Evolutionary conservation across 1,140 invertebrate species (phyloP), one percentile per base, ranked within the genome.

Genomic region (Bombyx mori): DNA sequence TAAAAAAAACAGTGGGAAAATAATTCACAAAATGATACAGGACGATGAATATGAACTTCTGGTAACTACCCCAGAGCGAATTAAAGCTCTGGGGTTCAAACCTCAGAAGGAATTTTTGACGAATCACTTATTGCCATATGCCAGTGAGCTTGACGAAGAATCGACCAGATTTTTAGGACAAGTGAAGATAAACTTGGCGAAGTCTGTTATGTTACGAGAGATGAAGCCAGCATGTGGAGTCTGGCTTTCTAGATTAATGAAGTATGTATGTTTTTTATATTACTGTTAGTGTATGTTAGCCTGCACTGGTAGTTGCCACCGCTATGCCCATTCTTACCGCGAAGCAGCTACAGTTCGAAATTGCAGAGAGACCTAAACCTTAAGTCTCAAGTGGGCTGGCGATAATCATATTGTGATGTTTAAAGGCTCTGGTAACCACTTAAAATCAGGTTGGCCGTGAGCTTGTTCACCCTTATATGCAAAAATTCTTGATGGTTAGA

Each of bases 171-270:
- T 92, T 48, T 88, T 94, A 52, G 63, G 81, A 8, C 89, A 92
- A 56, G 93, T 94, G 46, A 94, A 94, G 80, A 90, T 82, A 54
- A 93, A 94, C 83, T 79, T 95, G 42, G 90, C 89, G 42, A 91
- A 90, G 68, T 88, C 92, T 53, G 88, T 94, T 45, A 88, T 93
- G 80, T 79, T 93, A 35, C 84, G 91, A 18, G 93, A 94, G 83
- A 89, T 94, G 71, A 88, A 90, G 73, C 92, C 93, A 53, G 92
- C 90, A 46, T 92, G 91, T 65, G 86, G 85, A 42, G 69, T 91
- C 45, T 93, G 92, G 92, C 88, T 89, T 2, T 82, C 82, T 10
- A 89, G 90, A 80, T 87, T 92, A 85, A 92, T 89, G 75, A 90
- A 90, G 92, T 93, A 89, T 88, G 26, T 35, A 35, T 35, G 26